Conservation (phyloP, 1,140 invertebrate species). For the Bombus soroeensis region DNA sequence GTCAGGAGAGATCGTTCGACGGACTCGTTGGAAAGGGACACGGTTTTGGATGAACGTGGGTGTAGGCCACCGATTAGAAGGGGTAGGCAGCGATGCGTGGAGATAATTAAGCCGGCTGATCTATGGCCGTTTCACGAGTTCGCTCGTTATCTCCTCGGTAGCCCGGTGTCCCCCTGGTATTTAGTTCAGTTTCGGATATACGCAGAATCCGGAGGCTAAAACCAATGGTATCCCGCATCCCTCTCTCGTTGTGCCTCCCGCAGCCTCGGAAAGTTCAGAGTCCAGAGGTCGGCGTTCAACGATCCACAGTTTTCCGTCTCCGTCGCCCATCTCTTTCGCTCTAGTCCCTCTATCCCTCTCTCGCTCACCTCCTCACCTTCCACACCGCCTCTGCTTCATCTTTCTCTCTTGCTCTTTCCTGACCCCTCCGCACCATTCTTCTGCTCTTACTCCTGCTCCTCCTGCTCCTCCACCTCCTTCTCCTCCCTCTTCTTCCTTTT, state of each 20-base stretch:
- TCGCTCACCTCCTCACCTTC: conserved; percentile 51
- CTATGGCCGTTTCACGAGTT: conserved; percentile 83
- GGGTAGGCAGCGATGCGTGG: conserved; percentile 78
- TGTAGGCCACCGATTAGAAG: conserved; percentile 63
- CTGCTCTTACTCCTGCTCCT: conserved; percentile 74
- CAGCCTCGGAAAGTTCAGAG: conserved; percentile 73
- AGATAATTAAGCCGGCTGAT: conserved; percentile 83
- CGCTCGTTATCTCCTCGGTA: conserved; percentile 83
- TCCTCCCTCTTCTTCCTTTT: conserved; percentile 46
- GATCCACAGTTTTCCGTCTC: conserved; percentile 79
- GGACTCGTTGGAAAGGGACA: conserved; percentile 49
- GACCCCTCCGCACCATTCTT: conserved; percentile 69
- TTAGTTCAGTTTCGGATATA: conserved; percentile 81
- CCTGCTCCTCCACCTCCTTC: conserved; percentile 47
- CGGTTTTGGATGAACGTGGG: conserved; percentile 60
- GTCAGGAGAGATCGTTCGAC: conserved; percentile 27
- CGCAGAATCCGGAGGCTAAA: conserved; percentile 73
- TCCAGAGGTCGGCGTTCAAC: conserved; percentile 82
- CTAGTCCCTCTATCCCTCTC: conserved; percentile 54
- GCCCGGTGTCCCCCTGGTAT: conserved; percentile 74
- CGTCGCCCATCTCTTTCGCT: conserved; percentile 71
- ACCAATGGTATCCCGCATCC: conserved; percentile 68
- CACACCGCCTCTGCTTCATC: conserved; percentile 51
- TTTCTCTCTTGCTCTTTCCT: conserved; percentile 37
- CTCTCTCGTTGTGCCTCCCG: conserved; percentile 55